Evolutionary conservation across 2,797 vertebrate genomes (phyloP), one percentile per base, ranked within the genome.

Genomic region (Phataginus tetradactyla): DNA sequence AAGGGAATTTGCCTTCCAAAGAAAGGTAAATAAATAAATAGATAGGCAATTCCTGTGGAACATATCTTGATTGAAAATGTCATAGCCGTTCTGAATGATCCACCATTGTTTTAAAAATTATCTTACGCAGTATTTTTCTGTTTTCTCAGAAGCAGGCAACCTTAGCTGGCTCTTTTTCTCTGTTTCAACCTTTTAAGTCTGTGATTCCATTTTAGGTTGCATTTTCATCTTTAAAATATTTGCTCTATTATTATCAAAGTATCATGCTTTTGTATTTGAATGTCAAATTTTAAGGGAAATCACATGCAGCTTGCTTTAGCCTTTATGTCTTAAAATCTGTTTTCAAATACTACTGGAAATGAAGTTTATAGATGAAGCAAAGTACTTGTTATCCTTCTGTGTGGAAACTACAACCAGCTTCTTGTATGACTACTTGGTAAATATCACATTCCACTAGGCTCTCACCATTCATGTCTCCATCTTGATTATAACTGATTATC

Each of bases 321-420:
- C 69, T 69, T 79, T 69, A 34, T 23, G 12, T 86, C 53, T 88
- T 51, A 80, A 63, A 57, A 29, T 69, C 32, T 23, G 12, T 86
- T 57, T 88, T 51, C 75, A 63, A 57, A 29, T 74, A 49, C 63
- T 61, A 7, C 78, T 87, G 74, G 96, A 97, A 98, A 95, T 97
- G 98, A 98, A 97, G 98, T 90, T 98, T 98, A 97, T 98, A 96
- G 98, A 98, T 98, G 98, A 98, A 98, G 97, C 95, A 85, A 77
- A 95, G 72, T 64, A 34, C 85, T 94, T 90, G 66, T 61, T 53
- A 34, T 64, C 11, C 95, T 84, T 92, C 37, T 90, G 69, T 92
- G 55, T 94, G 90, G 86, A 80, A n/a, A 57, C 37, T 79, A 1
- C 51, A 94, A 12, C 21, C 71, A 51, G 66, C 90, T 95, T 96